These are phyloP conservation scores for Thalassophryne amazonica DNA, from an alignment of 2,797 vertebrate genomes.

Conservation along the genomic window DNA sequence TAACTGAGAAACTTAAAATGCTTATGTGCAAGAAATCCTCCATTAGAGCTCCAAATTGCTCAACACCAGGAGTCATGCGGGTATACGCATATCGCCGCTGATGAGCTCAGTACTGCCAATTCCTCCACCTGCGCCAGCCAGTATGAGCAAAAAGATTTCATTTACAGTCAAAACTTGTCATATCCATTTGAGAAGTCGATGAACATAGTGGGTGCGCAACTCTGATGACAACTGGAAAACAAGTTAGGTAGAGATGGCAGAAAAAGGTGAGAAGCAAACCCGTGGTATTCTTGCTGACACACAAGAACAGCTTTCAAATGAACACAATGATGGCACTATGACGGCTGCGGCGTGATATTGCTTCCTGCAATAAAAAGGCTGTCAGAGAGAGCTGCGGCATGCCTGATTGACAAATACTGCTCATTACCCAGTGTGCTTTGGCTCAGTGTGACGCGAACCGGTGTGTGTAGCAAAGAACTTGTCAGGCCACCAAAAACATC, in stretches of 20 bases:
- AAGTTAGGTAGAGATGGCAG: slow-evolving; percentile 34
- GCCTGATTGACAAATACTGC: slow-evolving; percentile 64
- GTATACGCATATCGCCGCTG: slow-evolving; percentile 34
- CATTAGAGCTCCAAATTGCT: slow-evolving; percentile 34
- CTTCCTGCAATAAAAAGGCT: slow-evolving; percentile 37
- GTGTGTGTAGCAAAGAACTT: slow-evolving; percentile 36
- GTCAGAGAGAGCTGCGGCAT: slow-evolving; percentile 26
- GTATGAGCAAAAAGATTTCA: slow-evolving; percentile 49
- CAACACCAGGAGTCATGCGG: slow-evolving; percentile 24
- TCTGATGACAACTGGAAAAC: slow-evolving; percentile 58
- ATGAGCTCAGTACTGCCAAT: slow-evolving; percentile 57
- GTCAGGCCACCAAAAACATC: slow-evolving; percentile 36
- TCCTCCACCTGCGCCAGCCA: slow-evolving; percentile 34
- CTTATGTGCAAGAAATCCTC: slow-evolving; percentile 14
- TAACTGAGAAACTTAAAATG: slow-evolving; percentile 16
- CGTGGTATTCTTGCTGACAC: slow-evolving; percentile 35
- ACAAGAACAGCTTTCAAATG: slow-evolving; percentile 52
- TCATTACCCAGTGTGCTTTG: slow-evolving; percentile 57
- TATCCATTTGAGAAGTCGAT: slow-evolving; percentile 43
- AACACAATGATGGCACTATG: slow-evolving; percentile 51
- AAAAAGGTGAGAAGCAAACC: slow-evolving; percentile 38
- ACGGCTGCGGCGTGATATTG: slow-evolving; percentile 30
- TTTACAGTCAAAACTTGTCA: slow-evolving; percentile 68
- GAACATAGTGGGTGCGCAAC: slow-evolving; percentile 45
- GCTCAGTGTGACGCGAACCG: slow-evolving; percentile 50